A percentile compares a stretch with the other conserved stretches of the same genome.
Evolutionary conservation across 1,140 invertebrate species (phyloP).

Genomic region (Apis mellifera): DNA sequence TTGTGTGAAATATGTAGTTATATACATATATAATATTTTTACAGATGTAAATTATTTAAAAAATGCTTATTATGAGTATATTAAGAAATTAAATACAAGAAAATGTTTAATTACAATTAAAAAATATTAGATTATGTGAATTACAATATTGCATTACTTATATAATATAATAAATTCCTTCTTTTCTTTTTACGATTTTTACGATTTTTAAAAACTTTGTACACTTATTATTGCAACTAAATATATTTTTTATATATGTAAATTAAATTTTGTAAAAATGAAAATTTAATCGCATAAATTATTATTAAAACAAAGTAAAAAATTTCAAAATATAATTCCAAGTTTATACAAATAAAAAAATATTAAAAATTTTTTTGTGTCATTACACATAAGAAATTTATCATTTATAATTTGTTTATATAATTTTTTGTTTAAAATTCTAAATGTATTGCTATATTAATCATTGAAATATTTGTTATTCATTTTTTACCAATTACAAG

Average conservation of each 20-base stretch:
- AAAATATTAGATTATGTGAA: conserved; percentile 23
- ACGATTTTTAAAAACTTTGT: conserved; percentile 9
- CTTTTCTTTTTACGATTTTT: neutral
- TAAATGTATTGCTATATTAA: neutral
- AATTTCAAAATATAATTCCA: conserved; percentile 20
- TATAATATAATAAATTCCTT: conserved; percentile 7
- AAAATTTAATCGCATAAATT: conserved; percentile 27
- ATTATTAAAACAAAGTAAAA: conserved; percentile 11
- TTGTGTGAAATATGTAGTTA: conserved; percentile 19
- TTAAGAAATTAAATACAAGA: conserved; percentile 24
- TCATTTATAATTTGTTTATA: neutral
- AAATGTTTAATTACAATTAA: conserved; percentile 25
- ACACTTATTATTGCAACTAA: conserved; percentile 21
- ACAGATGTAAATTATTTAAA: conserved; percentile 16
- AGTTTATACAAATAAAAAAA: conserved; percentile 19
- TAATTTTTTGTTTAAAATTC: neutral
- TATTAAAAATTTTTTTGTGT: neutral
- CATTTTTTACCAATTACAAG: neutral
- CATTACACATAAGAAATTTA: neutral
- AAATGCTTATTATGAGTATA: conserved; percentile 12
- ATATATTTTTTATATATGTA: conserved; percentile 2
- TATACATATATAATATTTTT: conserved; percentile 17
- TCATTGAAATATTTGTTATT: conserved; percentile 15
- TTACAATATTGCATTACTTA: conserved; percentile 24
- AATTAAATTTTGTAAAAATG: conserved; percentile 7